phyloP scores from a whole-genome alignment of 2,888 invertebrate genomes.

The Diplolepis rosae region DNA sequence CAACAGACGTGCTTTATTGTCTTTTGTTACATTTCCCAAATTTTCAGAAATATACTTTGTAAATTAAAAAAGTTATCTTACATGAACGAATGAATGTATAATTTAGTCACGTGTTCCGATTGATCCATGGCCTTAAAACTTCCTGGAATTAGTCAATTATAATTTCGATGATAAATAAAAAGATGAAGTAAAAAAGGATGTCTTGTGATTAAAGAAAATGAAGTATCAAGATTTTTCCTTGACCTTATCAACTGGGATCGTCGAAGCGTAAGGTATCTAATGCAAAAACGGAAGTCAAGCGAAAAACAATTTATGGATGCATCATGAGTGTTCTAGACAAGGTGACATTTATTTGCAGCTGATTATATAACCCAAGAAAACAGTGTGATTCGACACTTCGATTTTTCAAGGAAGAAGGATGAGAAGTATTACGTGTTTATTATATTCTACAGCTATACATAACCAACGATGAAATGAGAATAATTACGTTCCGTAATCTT shows the following conservation, averaged over 20 bases:
- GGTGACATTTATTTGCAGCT: slow-evolving; percentile 47
- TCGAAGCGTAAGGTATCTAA: no score
- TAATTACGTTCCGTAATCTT: background rate
- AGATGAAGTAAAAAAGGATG: background rate
- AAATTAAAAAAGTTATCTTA: no score
- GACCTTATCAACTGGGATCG: slow-evolving; percentile 10
- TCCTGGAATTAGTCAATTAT: no score
- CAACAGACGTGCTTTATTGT: no score
- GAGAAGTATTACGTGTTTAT: slow-evolving; percentile 45
- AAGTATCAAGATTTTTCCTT: slow-evolving; percentile 14
- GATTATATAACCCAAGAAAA: slow-evolving; percentile 52
- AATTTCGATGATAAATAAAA: no score
- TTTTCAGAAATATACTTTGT: no score
- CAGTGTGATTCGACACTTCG: slow-evolving; percentile 38
- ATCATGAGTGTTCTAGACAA: slow-evolving; percentile 37
- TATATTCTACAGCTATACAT: background rate
- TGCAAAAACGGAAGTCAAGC: slow-evolving; percentile 8
- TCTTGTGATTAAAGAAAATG: background rate
- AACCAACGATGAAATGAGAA: background rate
- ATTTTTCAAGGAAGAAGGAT: slow-evolving; percentile 45
- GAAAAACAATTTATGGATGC: slow-evolving; percentile 13
- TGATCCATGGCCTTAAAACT: no score
- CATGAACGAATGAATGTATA: no score
- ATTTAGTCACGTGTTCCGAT: no score
- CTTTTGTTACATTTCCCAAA: no score